Evolutionary conservation across 2,797 vertebrate species (phyloP), one percentile per base, ranked within the genome.

Genomic region (Dendrocincla tyrannina): DNA sequence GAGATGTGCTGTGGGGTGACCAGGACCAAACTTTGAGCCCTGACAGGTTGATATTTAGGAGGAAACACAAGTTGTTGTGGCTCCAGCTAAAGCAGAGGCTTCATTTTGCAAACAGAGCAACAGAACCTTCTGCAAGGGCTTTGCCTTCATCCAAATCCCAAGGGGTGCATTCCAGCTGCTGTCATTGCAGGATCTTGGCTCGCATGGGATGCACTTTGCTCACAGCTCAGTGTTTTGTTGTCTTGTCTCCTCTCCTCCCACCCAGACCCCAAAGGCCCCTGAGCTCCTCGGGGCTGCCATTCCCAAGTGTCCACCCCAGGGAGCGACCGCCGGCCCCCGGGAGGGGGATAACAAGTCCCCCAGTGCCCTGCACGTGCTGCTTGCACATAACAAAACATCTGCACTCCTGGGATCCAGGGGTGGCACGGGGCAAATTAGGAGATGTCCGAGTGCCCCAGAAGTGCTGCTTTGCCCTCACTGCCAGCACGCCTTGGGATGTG

Each of bases 371-470:
- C 52, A 3, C 25, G 39, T 68, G 95, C 74, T 94, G 94, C 96
- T 92, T 69, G 93, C 94, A 95, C 35, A 12, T 52, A 95, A 92
- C 94, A 97, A 97, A 98, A 98, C 97, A 97, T 35, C 94, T 77
- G 91, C 85, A 96, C 97, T 95, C 96, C 15, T 0, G 87, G 95
- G 97, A 91, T 33, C 44, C 47, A 22, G 87, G 82, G 85, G 72
- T 95, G 95, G 67, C 97, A 95, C 2, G 56, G 93, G 94, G 84
- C 95, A 97, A 97, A 97, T 96, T 75, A 97, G 87, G 94, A 97
- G 95, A 69, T 72, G 91, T 68, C 89, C 55, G 89, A 79, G 72
- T 52, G 83, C 86, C 56, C 32, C 74, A 46, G 37, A 82, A 32
- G 44, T 35, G 80, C 91, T 91, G 92, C 95, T 86, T 88, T 60